Evolutionary conservation across 2,888 invertebrate species (phyloP).

Genomic region (Oligia latruncula): DNA sequence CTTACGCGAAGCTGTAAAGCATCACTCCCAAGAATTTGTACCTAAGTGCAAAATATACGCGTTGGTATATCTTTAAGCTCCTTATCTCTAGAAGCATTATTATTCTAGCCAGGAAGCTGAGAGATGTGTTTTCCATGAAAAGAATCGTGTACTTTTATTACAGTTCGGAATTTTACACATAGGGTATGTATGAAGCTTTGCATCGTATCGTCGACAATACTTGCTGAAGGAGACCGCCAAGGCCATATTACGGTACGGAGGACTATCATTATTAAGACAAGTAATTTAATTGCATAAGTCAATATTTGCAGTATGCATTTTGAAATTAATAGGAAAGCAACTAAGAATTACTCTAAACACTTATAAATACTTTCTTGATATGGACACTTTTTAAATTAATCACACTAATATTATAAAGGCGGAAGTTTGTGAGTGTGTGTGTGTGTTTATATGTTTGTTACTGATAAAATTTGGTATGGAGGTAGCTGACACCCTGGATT

Average conservation of each 20-base stretch:
- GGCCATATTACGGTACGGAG: too few species aligned
- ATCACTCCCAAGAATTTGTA: neutral
- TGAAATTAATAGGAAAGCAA: neutral
- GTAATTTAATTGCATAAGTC: neutral
- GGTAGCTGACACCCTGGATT: too few species aligned
- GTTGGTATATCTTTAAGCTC: slow-evolving; percentile 31
- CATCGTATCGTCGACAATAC: neutral
- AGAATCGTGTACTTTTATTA: neutral
- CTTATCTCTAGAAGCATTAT: slow-evolving; percentile 17
- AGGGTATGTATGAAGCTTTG: neutral
- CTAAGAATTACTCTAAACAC: too few species aligned
- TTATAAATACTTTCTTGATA: too few species aligned
- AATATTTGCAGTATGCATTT: neutral
- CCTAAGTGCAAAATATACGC: slow-evolving; percentile 7
- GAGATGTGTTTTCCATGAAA: slow-evolving; percentile 6
- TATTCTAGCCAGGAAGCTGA: neutral
- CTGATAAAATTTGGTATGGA: too few species aligned
- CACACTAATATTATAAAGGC: too few species aligned
- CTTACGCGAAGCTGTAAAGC: neutral
- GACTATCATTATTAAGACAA: neutral
- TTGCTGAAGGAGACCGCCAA: too few species aligned
- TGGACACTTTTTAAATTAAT: too few species aligned
- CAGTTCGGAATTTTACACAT: neutral
- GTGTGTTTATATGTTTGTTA: too few species aligned
- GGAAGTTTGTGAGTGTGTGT: too few species aligned